phyloP scores from a whole-genome alignment of 2,113 vertebrate species.

The Blennius ocellaris region DNA sequence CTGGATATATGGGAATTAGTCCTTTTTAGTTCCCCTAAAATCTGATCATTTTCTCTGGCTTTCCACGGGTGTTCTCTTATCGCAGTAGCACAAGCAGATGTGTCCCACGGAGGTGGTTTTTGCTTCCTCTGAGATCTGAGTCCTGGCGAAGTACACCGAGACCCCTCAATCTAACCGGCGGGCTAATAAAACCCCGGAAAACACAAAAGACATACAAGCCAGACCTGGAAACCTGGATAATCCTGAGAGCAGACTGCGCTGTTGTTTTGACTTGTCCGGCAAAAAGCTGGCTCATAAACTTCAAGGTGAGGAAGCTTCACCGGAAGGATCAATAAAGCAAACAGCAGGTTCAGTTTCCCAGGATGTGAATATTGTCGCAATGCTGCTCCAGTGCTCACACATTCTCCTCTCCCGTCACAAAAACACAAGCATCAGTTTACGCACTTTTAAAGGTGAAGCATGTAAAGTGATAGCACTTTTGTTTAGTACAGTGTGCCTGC shows the following conservation, averaged over 20 bases:
- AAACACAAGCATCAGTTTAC: too few relatives aligned
- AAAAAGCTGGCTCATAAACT: constrained; percentile 49
- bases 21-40: constrained; percentile 18
- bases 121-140: neutral
- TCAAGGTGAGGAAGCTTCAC: constrained; percentile 62
- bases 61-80: constrained; percentile 24
- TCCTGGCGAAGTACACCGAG: too few relatives aligned
- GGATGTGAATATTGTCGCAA: constrained; percentile 9
- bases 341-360: constrained; percentile 45
- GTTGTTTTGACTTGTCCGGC: constrained; percentile 55
- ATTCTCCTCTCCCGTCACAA: neutral
- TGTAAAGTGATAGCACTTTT: too few relatives aligned
- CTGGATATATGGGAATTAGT: constrained; percentile 49
- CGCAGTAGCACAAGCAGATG: constrained; percentile 39
- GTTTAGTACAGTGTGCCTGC: too few relatives aligned
- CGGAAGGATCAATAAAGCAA: constrained; percentile 56
- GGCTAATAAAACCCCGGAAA: constrained; percentile 40
- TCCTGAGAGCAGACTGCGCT: constrained; percentile 11
- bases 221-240: constrained; percentile 52
- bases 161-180: constrained; percentile 26
- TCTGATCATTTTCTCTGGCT: constrained; percentile 14
- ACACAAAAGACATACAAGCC: constrained; percentile 17
- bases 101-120: constrained; percentile 12
- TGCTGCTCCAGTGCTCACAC: neutral
- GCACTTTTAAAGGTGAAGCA: too few relatives aligned